Evolutionary conservation across 2,113 vertebrate species (phyloP), one percentile per base, ranked within the genome.

Genomic region (Laterallus jamaicensis): DNA sequence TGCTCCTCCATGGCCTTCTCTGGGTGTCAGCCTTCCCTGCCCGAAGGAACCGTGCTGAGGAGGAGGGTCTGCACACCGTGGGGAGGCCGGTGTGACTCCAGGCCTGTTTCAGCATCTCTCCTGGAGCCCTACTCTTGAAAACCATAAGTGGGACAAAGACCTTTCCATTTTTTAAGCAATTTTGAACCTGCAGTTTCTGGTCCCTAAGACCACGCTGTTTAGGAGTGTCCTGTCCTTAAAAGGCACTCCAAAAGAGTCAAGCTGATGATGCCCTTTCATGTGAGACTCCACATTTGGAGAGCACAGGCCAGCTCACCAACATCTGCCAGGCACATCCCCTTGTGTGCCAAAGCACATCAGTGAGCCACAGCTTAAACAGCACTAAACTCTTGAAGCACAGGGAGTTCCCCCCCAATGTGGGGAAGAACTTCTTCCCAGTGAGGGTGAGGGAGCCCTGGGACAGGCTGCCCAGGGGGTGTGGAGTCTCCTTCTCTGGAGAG

Each of bases 41-140:
- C 40, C 6, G 0, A 2, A 3, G 1, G 1, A 24, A 8, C 1
- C 47, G 5, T 1, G 24, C 32, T 5, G 1, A 4, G 58, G 6
- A 37, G 13, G 12, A 52, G 21, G 39, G 26, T 25, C 47, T 62
- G 39, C 24, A 31, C n/a, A 2, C 67, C 16, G 4, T 1, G 1
- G 59, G 13, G 24, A 21, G 25, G n/a, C 39, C 56, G 26, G 4
- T 15, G 18, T 15, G 14, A 64, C 29, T n/a, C 55, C 83, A 68
- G 31, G 15, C 39, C 44, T 14, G 26, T 15, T 50, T 16, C 70
- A 5, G 12, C 4, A 1, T 6, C 40, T 60, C 44, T 44, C 71
- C 70, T 63, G 25, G 25, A 88, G 69, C 26, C 10, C 3, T 56
- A 64, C 15, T 18, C 62, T 80, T 11, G 17, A 26, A 67, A 86